A percentile compares a stretch with the other conserved stretches of the same genome.
These are phyloP conservation scores for Parazoanthus atlanticus DNA, from an alignment of 92 coral and sea anemone genomes.

Conservation along the genomic window DNA sequence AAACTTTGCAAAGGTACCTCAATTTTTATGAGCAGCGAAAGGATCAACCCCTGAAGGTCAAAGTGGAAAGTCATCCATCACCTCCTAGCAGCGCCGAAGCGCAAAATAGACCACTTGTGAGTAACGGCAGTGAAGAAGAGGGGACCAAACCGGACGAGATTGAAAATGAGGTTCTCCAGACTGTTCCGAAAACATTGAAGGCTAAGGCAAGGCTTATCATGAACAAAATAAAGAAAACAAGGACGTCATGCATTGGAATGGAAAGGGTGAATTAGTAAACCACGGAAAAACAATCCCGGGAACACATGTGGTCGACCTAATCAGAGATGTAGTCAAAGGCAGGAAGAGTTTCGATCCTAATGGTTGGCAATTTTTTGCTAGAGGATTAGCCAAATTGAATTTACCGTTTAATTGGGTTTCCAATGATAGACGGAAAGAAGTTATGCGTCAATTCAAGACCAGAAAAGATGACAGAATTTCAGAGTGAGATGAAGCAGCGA, in stretches of 20 bases:
- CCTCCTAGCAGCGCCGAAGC: no score
- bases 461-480: slow-evolving; percentile 15
- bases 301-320: slow-evolving; percentile 22
- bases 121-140: neutral
- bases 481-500: neutral
- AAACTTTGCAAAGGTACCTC: slow-evolving; percentile 32
- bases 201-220: neutral
- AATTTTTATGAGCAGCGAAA: slow-evolving; percentile 24
- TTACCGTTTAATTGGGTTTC: slow-evolving; percentile 30
- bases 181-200: slow-evolving; percentile 33
- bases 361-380: slow-evolving; percentile 39
- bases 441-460: slow-evolving; percentile 17
- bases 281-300: neutral
- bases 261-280: slow-evolving; percentile 33
- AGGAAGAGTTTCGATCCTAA: slow-evolving; percentile 42
- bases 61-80: neutral
- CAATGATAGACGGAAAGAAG: slow-evolving; percentile 25
- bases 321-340: slow-evolving; percentile 29
- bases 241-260: slow-evolving; percentile 40
- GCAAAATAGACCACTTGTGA: neutral
- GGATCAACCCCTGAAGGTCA: slow-evolving; percentile 31
- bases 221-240: slow-evolving; percentile 21
- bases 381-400: slow-evolving; percentile 36
- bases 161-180: slow-evolving; percentile 10
- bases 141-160: neutral